These are phyloP conservation scores for Nerophis ophidion DNA, from an alignment of 2,113 vertebrate genomes.

Conservation along the genomic window DNA sequence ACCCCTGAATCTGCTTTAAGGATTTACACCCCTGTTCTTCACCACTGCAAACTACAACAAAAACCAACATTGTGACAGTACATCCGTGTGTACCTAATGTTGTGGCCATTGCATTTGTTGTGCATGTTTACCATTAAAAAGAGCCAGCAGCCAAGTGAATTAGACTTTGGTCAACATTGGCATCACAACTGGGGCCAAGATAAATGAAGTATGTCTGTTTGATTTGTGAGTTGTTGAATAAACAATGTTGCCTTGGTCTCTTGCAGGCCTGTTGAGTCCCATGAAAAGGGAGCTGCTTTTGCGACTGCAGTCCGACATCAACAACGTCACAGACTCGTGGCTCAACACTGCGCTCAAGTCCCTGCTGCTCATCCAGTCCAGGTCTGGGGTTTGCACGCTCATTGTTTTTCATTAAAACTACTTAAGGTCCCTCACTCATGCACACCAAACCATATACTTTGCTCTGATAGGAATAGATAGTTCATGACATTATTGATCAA, in stretches of 20 bases:
- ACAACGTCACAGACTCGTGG: slow-evolving; percentile 94
- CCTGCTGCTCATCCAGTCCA: slow-evolving; percentile 92
- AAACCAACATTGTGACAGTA: no score
- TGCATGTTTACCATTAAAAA: neutral
- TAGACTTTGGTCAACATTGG: neutral
- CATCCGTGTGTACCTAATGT: neutral
- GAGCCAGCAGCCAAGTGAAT: neutral
- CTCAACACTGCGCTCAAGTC: slow-evolving; percentile 93
- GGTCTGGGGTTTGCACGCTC: slow-evolving; percentile 63
- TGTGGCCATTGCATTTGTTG: neutral
- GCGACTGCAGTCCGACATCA: slow-evolving; percentile 85
- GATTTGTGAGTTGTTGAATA: neutral
- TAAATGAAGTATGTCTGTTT: neutral
- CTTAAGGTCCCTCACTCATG: neutral
- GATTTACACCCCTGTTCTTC: no score
- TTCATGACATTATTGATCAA: no score
- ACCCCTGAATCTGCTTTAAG: no score
- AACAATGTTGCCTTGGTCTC: neutral
- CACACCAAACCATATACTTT: neutral
- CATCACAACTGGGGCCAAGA: neutral
- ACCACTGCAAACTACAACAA: no score
- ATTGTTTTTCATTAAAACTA: neutral
- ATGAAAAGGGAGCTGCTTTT: slow-evolving; percentile 87
- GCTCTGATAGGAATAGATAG: neutral
- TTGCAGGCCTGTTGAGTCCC: slow-evolving; percentile 84